Base-by-base conservation (phyloP, 2,888 invertebrate species). In the Rhynchonema sp. region DNA sequence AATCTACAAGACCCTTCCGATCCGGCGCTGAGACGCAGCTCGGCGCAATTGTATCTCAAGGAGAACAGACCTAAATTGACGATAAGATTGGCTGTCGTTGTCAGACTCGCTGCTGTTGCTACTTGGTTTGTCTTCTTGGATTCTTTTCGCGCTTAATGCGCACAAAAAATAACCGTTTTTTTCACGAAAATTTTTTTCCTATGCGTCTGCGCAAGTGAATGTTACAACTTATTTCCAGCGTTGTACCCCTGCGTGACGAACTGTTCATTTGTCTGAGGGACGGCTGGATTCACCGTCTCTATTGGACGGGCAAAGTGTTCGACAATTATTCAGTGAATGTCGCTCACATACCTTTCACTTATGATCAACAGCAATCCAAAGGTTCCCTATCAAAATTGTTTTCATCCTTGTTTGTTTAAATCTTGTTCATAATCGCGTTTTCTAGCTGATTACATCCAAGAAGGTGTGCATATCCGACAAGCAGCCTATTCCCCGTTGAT, bases 401-500 rank as follows among this genome's bases (percentile, higher is more conserved):
- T n/a, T n/a, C n/a, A n/a, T n/a, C n/a, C n/a, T n/a, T n/a, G n/a
- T n/a, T n/a, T n/a, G n/a, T n/a, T n/a, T n/a, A n/a, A n/a, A n/a
- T n/a, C n/a, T n/a, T n/a, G n/a, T n/a, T n/a, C n/a, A n/a, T n/a
- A 3, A 17, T 27, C 25, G 13, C 54, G n/a, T 66, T 64, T 6
- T 23, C 9, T 79, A 83, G 89, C 87, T 65, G 82, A 86, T 67
- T 87, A 88, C 52, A 82, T 90, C 64, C 78, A 86, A 57, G 82
- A 83, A 64, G 85, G 85, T 72, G 84, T 86, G 1, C 86, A 84
- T 72, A 85, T 94, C 28, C 80, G 82, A 58, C 84, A 87, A 66
- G 85, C 96, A 72, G 92, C 94, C 74, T 98, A 94, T 76, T 96
- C 96, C 17, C 94, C 96, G 0, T 80, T 96, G 59, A 85, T 96